Base-by-base conservation (phyloP, 2,888 invertebrate species). In the Allolobophora icterica region DNA sequence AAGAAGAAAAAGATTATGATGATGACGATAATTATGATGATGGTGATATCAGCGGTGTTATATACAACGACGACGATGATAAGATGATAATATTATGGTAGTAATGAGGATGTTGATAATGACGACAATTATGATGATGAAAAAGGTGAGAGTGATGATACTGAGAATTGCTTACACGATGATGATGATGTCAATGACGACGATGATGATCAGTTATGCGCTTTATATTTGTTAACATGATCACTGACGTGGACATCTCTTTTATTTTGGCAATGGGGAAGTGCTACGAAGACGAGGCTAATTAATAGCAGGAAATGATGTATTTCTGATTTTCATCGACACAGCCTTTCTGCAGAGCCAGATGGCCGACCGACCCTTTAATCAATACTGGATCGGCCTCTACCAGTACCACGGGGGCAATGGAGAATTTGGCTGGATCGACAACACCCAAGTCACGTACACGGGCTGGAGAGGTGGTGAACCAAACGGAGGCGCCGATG, bases 301-400 rank as follows among this genome's bases (percentile, higher is more conserved):
- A 24, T 30, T 71, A 71, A 17, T 3, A 24, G 52, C 24, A 52
- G 52, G n/a, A n/a, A 11, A 13, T 71, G 71, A n/a, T 71, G 71
- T n/a, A 4, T 71, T n/a, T 71, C 71, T 71, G 71, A 87, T 87
- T 87, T 34, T 84, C 89, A 24, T 91, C 91, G 30, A 4, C 24
- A 24, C 92, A 94, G 94, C 94, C 8, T 94, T 94, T 89, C 87
- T 94, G 19, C 45, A 58, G 30, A 90, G 58, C 15, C 58, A 90
- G 93, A 93, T 94, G 89, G 90, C 91, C 5, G 91, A 92, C 15
- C 92, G 93, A 89, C 84, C 90, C 58, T 87, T 35, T 30, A 91
- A 92, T 13, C 91, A 91, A 24, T 93, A 94, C 15, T 94, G 94
- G 94, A 92, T 94, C 33, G 94, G 94, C 21, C 89, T 94, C 91